These are phyloP conservation scores for Nowickia ferox DNA, from an alignment of 2,888 invertebrate genomes.

Conservation along the genomic window DNA sequence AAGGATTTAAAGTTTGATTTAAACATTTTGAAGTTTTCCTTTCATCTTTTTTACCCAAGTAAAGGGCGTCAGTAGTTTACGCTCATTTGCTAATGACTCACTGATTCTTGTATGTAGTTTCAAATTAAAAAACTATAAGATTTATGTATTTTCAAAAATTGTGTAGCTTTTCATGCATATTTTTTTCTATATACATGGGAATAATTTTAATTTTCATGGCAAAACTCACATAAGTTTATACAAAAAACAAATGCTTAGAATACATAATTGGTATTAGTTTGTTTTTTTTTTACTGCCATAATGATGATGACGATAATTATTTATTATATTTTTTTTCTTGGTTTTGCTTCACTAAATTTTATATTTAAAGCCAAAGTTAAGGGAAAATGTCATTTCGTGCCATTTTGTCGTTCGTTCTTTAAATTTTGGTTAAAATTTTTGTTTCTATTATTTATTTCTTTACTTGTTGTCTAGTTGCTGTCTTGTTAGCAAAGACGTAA, in stretches of 20 bases:
- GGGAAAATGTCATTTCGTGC: conserved; percentile 82
- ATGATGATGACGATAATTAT: conserved; percentile 57
- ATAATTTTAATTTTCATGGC: conserved; percentile 56
- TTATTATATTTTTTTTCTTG: conserved; percentile 71
- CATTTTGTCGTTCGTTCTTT: conserved; percentile 64
- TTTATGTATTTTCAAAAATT: conserved; percentile 54
- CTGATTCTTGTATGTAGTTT: conserved; percentile 74
- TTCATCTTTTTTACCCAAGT: conserved; percentile 23
- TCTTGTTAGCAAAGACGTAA: conserved; percentile 72
- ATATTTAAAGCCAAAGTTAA: conserved; percentile 31
- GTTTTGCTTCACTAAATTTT: conserved; percentile 5
- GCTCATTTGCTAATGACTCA: conserved; percentile 81
- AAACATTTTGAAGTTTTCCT: conserved; percentile 17
- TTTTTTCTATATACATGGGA: conserved; percentile 57
- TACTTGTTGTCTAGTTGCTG: conserved; percentile 40
- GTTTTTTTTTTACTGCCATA: background rate
- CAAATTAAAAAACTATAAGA: conserved; percentile 38
- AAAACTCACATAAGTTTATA: conserved; percentile 8
- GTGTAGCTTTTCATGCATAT: conserved; percentile 31
- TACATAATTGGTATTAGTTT: background rate
- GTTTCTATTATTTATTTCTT: conserved; percentile 1
- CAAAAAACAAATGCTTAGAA: conserved; percentile 14
- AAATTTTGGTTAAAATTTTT: conserved; percentile 36
- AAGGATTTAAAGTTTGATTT: conserved; percentile 40
- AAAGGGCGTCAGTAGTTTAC: conserved; percentile 72